These are phyloP conservation scores for Apostichopus japonicus DNA, from an alignment of 35 echinoderm and acorn worm genomes.

Conservation along the genomic window DNA sequence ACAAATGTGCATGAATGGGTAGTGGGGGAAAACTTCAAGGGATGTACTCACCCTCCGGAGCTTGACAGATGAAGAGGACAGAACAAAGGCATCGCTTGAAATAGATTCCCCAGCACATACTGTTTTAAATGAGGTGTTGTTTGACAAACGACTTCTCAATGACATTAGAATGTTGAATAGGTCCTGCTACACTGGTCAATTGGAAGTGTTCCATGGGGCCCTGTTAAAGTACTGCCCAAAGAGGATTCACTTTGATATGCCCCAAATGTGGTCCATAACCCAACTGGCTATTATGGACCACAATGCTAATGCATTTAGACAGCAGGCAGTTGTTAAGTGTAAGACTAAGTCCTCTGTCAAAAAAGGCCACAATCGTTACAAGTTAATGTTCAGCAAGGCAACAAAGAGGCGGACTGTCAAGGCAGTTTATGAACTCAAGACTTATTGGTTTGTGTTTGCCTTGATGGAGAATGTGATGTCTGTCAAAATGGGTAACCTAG, in stretches of 20 bases:
- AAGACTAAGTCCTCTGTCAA: not conserved
- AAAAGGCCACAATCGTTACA: not conserved
- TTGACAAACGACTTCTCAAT: not conserved
- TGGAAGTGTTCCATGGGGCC: not conserved
- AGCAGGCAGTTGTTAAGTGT: conserved; percentile 11
- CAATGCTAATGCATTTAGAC: not conserved
- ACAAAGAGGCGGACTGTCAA: not conserved
- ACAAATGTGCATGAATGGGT: conserved; percentile 29
- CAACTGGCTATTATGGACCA: conserved; percentile 20
- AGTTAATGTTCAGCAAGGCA: not conserved
- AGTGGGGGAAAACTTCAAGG: not conserved
- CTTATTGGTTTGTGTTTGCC: not conserved
- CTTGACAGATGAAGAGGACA: not conserved
- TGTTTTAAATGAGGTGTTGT: conserved; percentile 6
- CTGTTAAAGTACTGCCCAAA: not conserved
- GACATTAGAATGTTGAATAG: not conserved
- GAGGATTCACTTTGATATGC: not conserved
- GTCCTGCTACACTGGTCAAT: not conserved
- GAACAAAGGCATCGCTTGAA: not conserved
- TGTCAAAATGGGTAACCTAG: not conserved
- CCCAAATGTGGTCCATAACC: conserved; percentile 15
- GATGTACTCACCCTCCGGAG: not conserved
- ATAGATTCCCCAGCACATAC: conserved; percentile 44
- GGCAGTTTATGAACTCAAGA: not conserved
- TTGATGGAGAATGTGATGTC: conserved; percentile 27